A percentile compares a stretch with the other conserved stretches of the same genome.
Evolutionary conservation across 2,888 invertebrate species (phyloP).

Genomic region (Lepetodrilus schrolli): DNA sequence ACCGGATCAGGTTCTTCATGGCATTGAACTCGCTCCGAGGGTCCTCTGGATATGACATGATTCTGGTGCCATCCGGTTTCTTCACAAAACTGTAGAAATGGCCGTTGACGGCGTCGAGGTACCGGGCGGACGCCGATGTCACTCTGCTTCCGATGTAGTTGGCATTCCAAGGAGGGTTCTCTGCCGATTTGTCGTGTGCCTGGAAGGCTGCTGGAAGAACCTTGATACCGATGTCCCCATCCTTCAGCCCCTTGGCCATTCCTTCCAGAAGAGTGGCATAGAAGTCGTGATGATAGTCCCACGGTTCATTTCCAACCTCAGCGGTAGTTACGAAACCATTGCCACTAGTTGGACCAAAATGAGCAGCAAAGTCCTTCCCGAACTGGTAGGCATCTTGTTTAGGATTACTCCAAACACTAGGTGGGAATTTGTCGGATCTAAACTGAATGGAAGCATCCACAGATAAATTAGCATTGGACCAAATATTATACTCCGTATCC

Average conservation of each 20-base stretch:
- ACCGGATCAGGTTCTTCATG: slow-evolving; percentile 50
- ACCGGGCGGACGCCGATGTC: slow-evolving; percentile 39
- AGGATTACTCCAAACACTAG: slow-evolving; percentile 49
- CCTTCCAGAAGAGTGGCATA: slow-evolving; percentile 51
- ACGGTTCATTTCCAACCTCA: slow-evolving; percentile 62
- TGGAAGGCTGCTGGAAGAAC: slow-evolving; percentile 59
- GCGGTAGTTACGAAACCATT: slow-evolving; percentile 49
- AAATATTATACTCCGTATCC: slow-evolving; percentile 56
- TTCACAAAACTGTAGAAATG: slow-evolving; percentile 56
- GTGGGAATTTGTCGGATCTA: slow-evolving; percentile 45
- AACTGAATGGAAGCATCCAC: slow-evolving; percentile 59
- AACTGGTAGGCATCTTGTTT: slow-evolving; percentile 46
- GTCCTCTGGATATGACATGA: slow-evolving; percentile 54
- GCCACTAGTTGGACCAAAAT: slow-evolving; percentile 54
- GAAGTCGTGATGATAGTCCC: slow-evolving; percentile 57
- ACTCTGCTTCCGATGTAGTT: slow-evolving; percentile 60
- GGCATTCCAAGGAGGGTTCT: slow-evolving; percentile 27
- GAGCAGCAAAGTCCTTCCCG: slow-evolving; percentile 53
- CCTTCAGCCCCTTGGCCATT: slow-evolving; percentile 52
- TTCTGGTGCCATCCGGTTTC: slow-evolving; percentile 45
- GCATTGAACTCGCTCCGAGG: slow-evolving; percentile 50
- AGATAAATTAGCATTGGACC: slow-evolving; percentile 48
- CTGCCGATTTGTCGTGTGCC: slow-evolving; percentile 49
- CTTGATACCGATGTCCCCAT: slow-evolving; percentile 43
- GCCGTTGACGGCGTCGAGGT: slow-evolving; percentile 52